A percentile compares a stretch with the other conserved stretches of the same genome.
Evolutionary conservation across 1,140 invertebrate species (phyloP).

Genomic region (Drosophila seguyi): DNA sequence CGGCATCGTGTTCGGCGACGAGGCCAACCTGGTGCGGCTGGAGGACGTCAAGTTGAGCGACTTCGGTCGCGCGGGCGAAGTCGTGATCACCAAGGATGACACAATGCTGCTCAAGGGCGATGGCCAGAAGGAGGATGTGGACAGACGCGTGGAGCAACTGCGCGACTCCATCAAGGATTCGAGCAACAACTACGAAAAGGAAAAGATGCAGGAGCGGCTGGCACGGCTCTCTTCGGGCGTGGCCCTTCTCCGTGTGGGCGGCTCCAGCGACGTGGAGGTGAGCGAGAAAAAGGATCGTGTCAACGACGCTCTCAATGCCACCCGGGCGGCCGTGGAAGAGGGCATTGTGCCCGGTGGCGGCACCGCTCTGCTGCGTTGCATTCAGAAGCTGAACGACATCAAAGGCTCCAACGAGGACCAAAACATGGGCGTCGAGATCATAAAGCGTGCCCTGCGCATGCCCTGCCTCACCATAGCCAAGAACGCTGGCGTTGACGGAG

Average conservation of each 20-base stretch:
- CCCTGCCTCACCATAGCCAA: conserved; percentile 97
- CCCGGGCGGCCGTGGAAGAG: conserved; percentile 98
- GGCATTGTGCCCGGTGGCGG: conserved; percentile 99
- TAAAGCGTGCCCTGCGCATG: conserved; percentile 95
- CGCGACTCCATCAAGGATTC: conserved; percentile 97
- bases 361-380: conserved; percentile 95
- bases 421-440: conserved; percentile 93
- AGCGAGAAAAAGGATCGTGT: conserved; percentile 99
- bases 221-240: conserved; percentile 97
- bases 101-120: conserved; percentile 95
- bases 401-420: conserved; percentile 94
- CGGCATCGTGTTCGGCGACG: conserved; percentile 99
- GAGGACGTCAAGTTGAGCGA: conserved; percentile 96
- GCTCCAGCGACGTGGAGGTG: conserved; percentile 99
- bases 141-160: conserved; percentile 94
- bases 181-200: conserved; percentile 99
- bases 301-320: conserved; percentile 99
- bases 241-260: conserved; percentile 97
- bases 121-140: conserved; percentile 94
- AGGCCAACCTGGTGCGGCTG: conserved; percentile 97
- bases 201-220: conserved; percentile 98
- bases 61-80: conserved; percentile 97
- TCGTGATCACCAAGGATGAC: conserved; percentile 99
- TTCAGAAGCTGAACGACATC: conserved; percentile 90
- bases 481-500: conserved; percentile 98